Percentiles rank a stretch among this genome's conserved stretches.
These are phyloP conservation scores for Pogonophryne albipinna DNA, from an alignment of 2,797 vertebrate genomes.

Conservation along the genomic window DNA sequence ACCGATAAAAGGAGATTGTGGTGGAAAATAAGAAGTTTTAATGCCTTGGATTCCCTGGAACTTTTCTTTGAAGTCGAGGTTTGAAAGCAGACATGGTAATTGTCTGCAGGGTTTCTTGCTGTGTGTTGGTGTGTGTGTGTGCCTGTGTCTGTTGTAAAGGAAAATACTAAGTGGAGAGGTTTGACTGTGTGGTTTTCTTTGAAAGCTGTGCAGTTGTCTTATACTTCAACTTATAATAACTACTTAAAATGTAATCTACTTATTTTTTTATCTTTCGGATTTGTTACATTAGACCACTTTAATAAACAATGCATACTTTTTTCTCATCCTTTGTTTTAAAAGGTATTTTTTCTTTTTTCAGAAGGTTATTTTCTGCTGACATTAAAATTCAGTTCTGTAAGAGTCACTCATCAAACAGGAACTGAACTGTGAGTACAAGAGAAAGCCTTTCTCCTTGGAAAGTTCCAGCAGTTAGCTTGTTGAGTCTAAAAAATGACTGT, in stretches of 20 bases:
- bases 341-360: background rate
- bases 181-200: slow-evolving; percentile 29
- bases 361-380: slow-evolving; percentile 24
- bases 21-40: slow-evolving; percentile 78
- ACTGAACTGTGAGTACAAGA: slow-evolving; percentile 57
- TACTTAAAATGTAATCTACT: slow-evolving; percentile 9
- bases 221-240: slow-evolving; percentile 11
- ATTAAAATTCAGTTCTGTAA: slow-evolving; percentile 30
- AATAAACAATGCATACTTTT: slow-evolving; percentile 7
- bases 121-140: slow-evolving; percentile 19
- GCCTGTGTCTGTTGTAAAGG: slow-evolving; percentile 26
- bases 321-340: background rate
- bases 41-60: slow-evolving; percentile 72
- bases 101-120: slow-evolving; percentile 70
- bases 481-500: slow-evolving; percentile 74
- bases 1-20: slow-evolving; percentile 67
- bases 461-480: slow-evolving; percentile 72
- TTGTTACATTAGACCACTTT: slow-evolving; percentile 1
- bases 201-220: slow-evolving; percentile 37
- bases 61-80: slow-evolving; percentile 73
- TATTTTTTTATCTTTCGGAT: slow-evolving; percentile 15
- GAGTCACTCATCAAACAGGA: slow-evolving; percentile 58
- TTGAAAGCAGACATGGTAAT: slow-evolving; percentile 77
- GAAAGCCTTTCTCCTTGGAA: slow-evolving; percentile 59
- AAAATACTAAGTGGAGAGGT: slow-evolving; percentile 34